Evolutionary conservation across 2,113 vertebrate genomes (phyloP).

Genomic region (Bufo gargarizans): DNA sequence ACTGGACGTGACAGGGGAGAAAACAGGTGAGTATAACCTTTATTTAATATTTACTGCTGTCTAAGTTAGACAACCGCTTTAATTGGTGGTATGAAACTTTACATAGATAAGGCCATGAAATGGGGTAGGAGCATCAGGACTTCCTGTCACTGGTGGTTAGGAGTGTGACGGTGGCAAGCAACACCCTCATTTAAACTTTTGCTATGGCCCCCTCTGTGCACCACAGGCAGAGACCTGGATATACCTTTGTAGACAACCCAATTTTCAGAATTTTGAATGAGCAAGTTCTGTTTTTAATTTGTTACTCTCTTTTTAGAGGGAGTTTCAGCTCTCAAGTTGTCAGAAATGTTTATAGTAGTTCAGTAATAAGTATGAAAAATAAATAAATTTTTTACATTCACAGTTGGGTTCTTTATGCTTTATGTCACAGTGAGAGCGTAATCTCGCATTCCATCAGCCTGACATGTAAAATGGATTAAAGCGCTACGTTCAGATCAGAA

Average conservation of each 20-base stretch:
- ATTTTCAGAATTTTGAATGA: background rate
- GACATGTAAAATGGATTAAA: slow-evolving; percentile 41
- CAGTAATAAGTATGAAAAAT: slow-evolving; percentile 29
- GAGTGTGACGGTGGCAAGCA: background rate
- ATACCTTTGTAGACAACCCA: background rate
- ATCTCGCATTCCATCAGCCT: slow-evolving; percentile 39
- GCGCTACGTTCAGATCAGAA: slow-evolving; percentile 11
- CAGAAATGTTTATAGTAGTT: slow-evolving; percentile 36
- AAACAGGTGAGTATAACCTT: no score
- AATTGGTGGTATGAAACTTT: no score
- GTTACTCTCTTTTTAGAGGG: slow-evolving; percentile 4
- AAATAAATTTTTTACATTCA: slow-evolving; percentile 39
- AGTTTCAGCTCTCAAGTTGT: slow-evolving; percentile 23
- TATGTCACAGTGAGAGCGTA: slow-evolving; percentile 11
- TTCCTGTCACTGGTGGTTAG: background rate
- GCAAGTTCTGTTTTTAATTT: slow-evolving; percentile 39
- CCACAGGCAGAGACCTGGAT: background rate
- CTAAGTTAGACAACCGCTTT: no score
- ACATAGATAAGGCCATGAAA: background rate
- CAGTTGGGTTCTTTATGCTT: slow-evolving; percentile 23
- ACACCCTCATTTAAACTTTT: background rate
- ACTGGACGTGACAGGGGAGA: no score
- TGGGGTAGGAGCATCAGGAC: background rate
- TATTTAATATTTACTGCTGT: no score
- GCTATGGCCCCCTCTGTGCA: background rate